Conservation (phyloP, 2,888 invertebrate species). For the Caenorhabditis auriculariae region DNA sequence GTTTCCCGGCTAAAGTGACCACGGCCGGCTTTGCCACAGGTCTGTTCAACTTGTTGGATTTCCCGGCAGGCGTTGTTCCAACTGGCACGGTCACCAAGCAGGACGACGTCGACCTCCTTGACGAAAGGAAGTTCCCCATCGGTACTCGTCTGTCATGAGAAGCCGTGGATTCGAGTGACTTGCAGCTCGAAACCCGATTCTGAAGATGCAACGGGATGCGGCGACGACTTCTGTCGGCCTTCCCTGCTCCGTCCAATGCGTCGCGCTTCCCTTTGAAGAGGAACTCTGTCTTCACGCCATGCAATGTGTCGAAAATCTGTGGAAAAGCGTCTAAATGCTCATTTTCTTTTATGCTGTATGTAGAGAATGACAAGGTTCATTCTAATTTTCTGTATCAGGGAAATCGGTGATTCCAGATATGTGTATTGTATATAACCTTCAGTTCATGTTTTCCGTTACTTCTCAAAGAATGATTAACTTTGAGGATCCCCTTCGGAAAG, state of each 20-base stretch:
- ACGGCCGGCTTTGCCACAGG: constrained; percentile 58
- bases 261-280: constrained; percentile 48
- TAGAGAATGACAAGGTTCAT: no score
- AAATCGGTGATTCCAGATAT: no score
- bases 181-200: constrained; percentile 43
- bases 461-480: no score
- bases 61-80: constrained; percentile 64
- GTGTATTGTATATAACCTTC: no score
- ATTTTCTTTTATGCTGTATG: no score
- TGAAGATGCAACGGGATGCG: constrained; percentile 45
- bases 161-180: neutral
- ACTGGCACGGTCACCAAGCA: constrained; percentile 58
- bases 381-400: no score
- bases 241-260: constrained; percentile 54
- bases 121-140: constrained; percentile 45
- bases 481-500: no score
- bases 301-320: constrained; percentile 37
- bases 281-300: constrained; percentile 51
- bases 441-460: no score
- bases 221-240: constrained; percentile 41
- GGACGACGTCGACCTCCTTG: constrained; percentile 42
- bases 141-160: no score
- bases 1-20: constrained; percentile 48
- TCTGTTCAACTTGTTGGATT: constrained; percentile 64
- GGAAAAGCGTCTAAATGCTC: no score